Evolutionary conservation across 23 tunicate species (phyloP).

Genomic region (Trididemnum clinides): DNA sequence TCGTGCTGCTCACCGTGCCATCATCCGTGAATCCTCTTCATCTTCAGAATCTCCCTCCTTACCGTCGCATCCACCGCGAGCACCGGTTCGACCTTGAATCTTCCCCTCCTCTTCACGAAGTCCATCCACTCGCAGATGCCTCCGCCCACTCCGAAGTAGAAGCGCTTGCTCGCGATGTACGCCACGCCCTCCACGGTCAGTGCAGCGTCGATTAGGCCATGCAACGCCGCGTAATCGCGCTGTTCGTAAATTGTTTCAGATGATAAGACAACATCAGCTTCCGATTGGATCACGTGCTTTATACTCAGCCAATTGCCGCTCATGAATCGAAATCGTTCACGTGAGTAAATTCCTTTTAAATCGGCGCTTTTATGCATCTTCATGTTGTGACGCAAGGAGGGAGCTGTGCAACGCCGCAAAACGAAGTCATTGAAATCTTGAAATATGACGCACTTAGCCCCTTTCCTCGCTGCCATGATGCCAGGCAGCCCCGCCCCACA

Average conservation of each 20-base stretch:
- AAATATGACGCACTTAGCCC: conserved; percentile 49
- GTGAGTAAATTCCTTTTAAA: background rate
- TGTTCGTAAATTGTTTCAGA: conserved; percentile 76
- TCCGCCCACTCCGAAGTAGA: conserved; percentile 91
- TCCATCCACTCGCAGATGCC: conserved; percentile 61
- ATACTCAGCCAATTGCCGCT: conserved; percentile 68
- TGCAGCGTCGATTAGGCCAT: background rate
- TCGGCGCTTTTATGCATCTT: background rate
- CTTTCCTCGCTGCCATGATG: conserved; percentile 26
- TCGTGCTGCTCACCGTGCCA: too few species aligned
- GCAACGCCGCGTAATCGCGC: conserved; percentile 34
- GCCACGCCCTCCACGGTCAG: conserved; percentile 35
- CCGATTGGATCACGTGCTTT: background rate
- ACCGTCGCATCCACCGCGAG: conserved; percentile 42
- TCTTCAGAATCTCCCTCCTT: conserved; percentile 43
- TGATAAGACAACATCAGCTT: conserved; percentile 67
- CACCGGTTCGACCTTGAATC: conserved; percentile 32
- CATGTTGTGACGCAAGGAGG: conserved; percentile 27
- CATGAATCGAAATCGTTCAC: conserved; percentile 1
- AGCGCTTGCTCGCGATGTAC: conserved; percentile 65
- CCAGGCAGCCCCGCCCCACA: conserved; percentile 89
- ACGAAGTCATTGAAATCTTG: conserved; percentile 77
- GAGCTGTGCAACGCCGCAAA: conserved; percentile 47
- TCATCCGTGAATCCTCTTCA: too few species aligned
- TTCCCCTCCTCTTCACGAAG: conserved; percentile 23